Conservation (phyloP, 1,140 invertebrate genomes). For the Teleopsis dalmanni region DNA sequence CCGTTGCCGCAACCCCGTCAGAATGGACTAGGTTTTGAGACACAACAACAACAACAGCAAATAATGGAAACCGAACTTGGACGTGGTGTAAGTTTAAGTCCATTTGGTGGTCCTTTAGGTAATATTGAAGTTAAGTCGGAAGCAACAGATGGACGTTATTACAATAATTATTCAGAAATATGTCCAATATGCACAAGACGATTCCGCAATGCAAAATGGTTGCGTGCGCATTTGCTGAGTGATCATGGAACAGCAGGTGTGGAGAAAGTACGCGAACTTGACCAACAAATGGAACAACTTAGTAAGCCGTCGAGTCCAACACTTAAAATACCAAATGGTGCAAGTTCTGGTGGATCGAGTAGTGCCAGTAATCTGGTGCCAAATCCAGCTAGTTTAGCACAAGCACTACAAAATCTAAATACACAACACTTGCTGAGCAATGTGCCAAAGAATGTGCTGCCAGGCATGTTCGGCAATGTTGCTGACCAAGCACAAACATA, state of each 20-base stretch:
- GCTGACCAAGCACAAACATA: slow-evolving; percentile 62
- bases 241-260: slow-evolving; percentile 72
- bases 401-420: slow-evolving; percentile 37
- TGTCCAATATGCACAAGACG: slow-evolving; percentile 81
- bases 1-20: slow-evolving; percentile 50
- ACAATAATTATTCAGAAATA: slow-evolving; percentile 65
- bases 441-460: slow-evolving; percentile 26
- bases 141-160: too few species aligned
- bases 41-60: slow-evolving; percentile 30
- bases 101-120: slow-evolving; percentile 37
- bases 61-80: slow-evolving; percentile 27
- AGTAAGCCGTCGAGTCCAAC: slow-evolving; percentile 47
- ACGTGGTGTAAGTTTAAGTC: slow-evolving; percentile 19
- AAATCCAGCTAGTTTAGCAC: slow-evolving; percentile 25
- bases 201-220: slow-evolving; percentile 83
- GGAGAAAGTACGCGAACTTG: slow-evolving; percentile 64
- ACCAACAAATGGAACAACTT: slow-evolving; percentile 38
- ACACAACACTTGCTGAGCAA: slow-evolving; percentile 38
- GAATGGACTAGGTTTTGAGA: slow-evolving; percentile 16
- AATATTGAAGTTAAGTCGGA: slow-evolving; percentile 56
- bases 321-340: slow-evolving; percentile 55
- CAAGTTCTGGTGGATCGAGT: slow-evolving; percentile 14
- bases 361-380: not conserved
- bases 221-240: slow-evolving; percentile 78
- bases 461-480: slow-evolving; percentile 53